Base-by-base conservation (phyloP, 2,113 vertebrate species). In the Illadopsis cleaveri region DNA sequence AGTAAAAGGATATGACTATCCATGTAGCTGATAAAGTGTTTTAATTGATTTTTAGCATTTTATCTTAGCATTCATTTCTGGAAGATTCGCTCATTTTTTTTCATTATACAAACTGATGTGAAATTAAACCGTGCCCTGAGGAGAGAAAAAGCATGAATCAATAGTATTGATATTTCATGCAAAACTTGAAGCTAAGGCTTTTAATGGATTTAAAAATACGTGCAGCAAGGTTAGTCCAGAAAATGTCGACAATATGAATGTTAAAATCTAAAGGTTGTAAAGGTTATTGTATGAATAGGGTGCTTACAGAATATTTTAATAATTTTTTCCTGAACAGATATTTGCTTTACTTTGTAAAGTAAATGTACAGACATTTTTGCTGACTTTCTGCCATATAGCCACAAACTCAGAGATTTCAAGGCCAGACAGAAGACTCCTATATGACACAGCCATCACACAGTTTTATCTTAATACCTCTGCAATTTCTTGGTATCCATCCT, bases 141-240 rank as follows among this genome's bases (percentile, higher is more conserved):
- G 77, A 91, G 48, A 70, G 33, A 72, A 82, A 86, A 82, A 68
- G 51, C 56, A 48, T 86, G 70, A 94, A 91, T 95, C 97, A 72
- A 96, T 96, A 94, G 51, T 90, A 96, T 83, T 86, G 91, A 90
- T 94, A 88, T 93, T 93, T 95, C 80, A 94, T 83, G 50, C 60
- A 93, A 77, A 86, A 86, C 47, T 68, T 68, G 42, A 93, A 90
- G 60, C 31, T 37, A 83, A 92, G 50, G 20, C 50, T 93, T 83
- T 95, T 94, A 91, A 93, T 48, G 66, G 82, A 87, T 93, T 86
- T 82, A 47, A 88, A 96, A 90, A 86, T 65, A 53, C 0, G 0
- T 60, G 91, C 94, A 65, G 66, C 37, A 81, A 88, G 31, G 38
- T 64, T 91, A 78, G n/a, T 45, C 12, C 31, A 85, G 60, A 80